phyloP scores from a whole-genome alignment of 1,140 invertebrate species.

The Neodiprion lecontei region DNA sequence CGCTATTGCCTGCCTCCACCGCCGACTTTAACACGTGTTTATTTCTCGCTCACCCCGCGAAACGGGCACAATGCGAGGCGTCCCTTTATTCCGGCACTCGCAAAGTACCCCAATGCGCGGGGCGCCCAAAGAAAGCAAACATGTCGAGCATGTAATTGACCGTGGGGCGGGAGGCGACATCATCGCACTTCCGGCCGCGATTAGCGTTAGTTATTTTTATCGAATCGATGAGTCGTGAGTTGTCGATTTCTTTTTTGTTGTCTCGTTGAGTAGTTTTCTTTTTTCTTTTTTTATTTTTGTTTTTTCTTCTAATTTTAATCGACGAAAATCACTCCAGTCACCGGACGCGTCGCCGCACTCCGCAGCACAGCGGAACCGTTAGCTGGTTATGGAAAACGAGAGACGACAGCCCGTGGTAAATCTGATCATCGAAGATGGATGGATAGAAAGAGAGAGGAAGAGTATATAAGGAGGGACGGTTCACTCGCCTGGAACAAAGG shows the following conservation, averaged over 20 bases:
- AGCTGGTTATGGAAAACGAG: background rate
- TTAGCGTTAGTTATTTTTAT: too few relatives aligned
- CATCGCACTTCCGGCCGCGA: too few relatives aligned
- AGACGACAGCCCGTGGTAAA: background rate
- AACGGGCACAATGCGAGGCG: slow-evolving; percentile 11
- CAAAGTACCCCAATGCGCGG: background rate
- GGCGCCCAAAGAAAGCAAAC: background rate
- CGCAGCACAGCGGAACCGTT: too few relatives aligned
- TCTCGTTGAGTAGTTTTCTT: background rate
- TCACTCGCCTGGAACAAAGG: slow-evolving; percentile 51
- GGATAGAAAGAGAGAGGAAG: background rate
- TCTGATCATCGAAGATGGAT: background rate
- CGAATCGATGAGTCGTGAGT: too few relatives aligned
- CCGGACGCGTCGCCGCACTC: too few relatives aligned
- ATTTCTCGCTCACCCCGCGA: slow-evolving; percentile 35
- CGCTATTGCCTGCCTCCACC: slow-evolving; percentile 12
- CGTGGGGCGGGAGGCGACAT: too few relatives aligned
- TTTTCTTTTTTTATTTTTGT: background rate
- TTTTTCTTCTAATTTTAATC: background rate
- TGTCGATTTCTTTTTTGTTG: background rate
- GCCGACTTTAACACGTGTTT: slow-evolving; percentile 30
- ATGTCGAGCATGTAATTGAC: background rate
- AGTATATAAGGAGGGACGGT: background rate
- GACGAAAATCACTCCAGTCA: too few relatives aligned
- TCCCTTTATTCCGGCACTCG: background rate